Evolutionary conservation across 2,113 vertebrate genomes (phyloP).

Genomic region (Propithecus coquereli): DNA sequence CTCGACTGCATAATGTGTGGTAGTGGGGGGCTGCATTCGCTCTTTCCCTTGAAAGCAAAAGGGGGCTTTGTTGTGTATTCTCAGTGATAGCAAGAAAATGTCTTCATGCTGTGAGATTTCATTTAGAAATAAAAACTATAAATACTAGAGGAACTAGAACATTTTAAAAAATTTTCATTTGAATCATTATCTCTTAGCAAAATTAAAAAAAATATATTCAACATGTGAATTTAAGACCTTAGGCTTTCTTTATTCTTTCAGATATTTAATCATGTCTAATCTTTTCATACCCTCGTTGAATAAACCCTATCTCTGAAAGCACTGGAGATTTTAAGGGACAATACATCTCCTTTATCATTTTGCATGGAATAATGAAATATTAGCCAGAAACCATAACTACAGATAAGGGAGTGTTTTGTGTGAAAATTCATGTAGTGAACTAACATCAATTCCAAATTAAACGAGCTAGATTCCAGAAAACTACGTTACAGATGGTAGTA

Average conservation of each 20-base stretch:
- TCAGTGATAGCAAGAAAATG: background rate
- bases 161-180: background rate
- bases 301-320: background rate
- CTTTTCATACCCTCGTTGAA: background rate
- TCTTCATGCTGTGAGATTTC: background rate
- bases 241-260: slow-evolving; percentile 13
- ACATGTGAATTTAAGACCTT: background rate
- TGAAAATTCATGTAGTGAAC: slow-evolving; percentile 24
- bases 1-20: no score
- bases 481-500: slow-evolving; percentile 67
- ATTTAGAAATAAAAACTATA: slow-evolving; percentile 14
- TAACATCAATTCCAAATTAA: slow-evolving; percentile 65
- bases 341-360: background rate
- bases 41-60: no score
- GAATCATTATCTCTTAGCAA: background rate
- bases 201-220: slow-evolving; percentile 2
- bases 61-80: background rate
- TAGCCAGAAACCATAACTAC: background rate
- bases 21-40: no score
- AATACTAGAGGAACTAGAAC: background rate
- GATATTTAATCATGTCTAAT: slow-evolving; percentile 23
- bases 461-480: slow-evolving; percentile 66
- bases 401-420: slow-evolving; percentile 27
- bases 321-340: slow-evolving; percentile 5
- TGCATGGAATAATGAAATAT: slow-evolving; percentile 15